A percentile compares a stretch with the other conserved stretches of the same genome.
phyloP scores from a whole-genome alignment of 2,113 vertebrate species.

The Solea senegalensis region DNA sequence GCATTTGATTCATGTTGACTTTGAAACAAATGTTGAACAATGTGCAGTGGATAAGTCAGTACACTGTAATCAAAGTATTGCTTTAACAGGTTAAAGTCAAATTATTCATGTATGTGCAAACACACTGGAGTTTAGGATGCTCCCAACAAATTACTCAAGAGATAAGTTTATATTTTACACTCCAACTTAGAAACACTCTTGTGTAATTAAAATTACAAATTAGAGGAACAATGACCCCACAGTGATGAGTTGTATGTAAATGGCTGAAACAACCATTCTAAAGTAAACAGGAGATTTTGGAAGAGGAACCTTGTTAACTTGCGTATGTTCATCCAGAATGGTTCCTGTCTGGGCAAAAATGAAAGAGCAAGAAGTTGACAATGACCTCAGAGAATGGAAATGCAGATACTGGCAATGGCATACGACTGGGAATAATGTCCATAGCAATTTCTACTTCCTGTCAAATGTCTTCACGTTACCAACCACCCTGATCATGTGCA shows the following conservation, averaged over 20 bases:
- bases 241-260: slow-evolving; percentile 3
- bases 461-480: slow-evolving; percentile 30
- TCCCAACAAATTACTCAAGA: slow-evolving; percentile 2
- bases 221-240: neutral
- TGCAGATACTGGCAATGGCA: slow-evolving; percentile 6
- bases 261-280: neutral
- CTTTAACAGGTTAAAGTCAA: neutral
- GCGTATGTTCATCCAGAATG: neutral
- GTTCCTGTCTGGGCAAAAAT: neutral
- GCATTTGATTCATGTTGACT: neutral
- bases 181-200: neutral
- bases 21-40: slow-evolving; percentile 2
- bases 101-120: slow-evolving; percentile 34
- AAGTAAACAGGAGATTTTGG: slow-evolving; percentile 3
- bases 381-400: slow-evolving; percentile 10
- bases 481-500: slow-evolving; percentile 23
- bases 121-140: slow-evolving; percentile 40
- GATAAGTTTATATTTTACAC: slow-evolving; percentile 6
- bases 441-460: slow-evolving; percentile 28
- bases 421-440: slow-evolving; percentile 36
- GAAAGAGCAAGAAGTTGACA: slow-evolving; percentile 18
- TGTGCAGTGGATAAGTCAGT: neutral
- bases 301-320: neutral
- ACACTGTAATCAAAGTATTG: neutral
- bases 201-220: neutral